Base-by-base conservation (phyloP, 2,888 invertebrate genomes). In the Chloroclysta siterata region DNA sequence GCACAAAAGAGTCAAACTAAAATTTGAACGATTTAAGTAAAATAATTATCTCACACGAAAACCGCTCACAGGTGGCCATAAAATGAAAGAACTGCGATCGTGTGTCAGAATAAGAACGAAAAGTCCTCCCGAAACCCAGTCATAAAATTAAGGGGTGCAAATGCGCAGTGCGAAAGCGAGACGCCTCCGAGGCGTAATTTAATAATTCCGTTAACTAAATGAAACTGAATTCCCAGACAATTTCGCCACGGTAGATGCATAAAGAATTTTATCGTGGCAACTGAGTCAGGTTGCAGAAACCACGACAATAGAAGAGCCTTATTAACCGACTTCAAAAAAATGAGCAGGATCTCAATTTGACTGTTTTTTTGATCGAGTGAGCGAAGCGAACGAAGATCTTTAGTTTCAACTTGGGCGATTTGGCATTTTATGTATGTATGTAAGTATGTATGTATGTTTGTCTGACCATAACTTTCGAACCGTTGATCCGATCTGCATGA, bases 191-290 rank as follows among this genome's bases (percentile, higher is more conserved):
- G 53, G 76, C 79, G 79, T 88, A 89, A 89, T 89, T 87, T 86
- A 89, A 90, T 89, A 85, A 89, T 89, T 89, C 87, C 84, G 87
- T 85, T 89, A 90, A 81, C 85, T 85, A 85, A 89, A 90, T 89
- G 87, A 89, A 88, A 88, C 85, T 82, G 85, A 82, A 86, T 84
- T 81, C 83, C 80, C 83, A 80, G 84, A 83, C 82, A 81, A 83
- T 85, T 84, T 81, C 79, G 72, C 78, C 76, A 76, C 79, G 81
- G 79, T 79, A 82, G 83, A 80, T 87, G 83, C 88, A 87, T 85
- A 85, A 88, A 87, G 85, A 87, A 85, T 87, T 88, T 87, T 83
- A 86, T 85, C 78, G 80, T 72, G 70, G 66, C 75, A 78, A 75
- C 75, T 75, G 65, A 68, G 64, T 51, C 42, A 53, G 17, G 47